These are phyloP conservation scores for Micrastur ruficollis DNA, from an alignment of 2,797 vertebrate species.

Conservation along the genomic window DNA sequence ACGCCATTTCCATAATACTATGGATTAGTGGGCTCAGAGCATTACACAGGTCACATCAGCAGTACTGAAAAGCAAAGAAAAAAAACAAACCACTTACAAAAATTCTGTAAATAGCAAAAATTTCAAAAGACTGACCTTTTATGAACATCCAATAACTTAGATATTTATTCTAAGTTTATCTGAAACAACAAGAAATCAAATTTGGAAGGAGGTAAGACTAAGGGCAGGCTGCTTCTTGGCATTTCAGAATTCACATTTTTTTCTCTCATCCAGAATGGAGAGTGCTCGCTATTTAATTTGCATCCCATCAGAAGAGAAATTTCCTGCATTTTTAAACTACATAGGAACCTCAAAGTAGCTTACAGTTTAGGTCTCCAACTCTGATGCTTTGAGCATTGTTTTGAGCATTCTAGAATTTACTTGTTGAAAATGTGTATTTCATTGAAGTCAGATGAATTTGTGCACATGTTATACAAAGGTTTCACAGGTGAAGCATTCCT, in stretches of 20 bases:
- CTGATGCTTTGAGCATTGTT: background rate
- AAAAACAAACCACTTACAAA: accelerated
- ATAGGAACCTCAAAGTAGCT: background rate
- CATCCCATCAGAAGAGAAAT: background rate
- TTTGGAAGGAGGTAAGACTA: background rate
- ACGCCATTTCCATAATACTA: background rate
- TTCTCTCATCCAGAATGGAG: background rate
- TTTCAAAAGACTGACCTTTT: background rate
- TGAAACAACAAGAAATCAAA: background rate
- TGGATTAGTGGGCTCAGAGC: background rate
- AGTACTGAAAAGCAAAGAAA: background rate
- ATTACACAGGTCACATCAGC: background rate
- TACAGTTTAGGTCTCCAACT: background rate
- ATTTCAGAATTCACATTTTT: background rate
- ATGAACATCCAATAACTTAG: background rate
- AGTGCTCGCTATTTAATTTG: background rate
- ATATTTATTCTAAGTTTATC: background rate
- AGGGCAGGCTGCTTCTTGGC: background rate
- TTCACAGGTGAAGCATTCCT: background rate
- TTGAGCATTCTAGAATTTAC: background rate
- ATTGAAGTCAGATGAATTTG: background rate
- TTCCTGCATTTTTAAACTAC: background rate
- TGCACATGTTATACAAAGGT: background rate
- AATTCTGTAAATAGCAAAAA: background rate
- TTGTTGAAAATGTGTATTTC: background rate